phyloP scores from a whole-genome alignment of 2,888 invertebrate genomes.

The Panzeria rudis region DNA sequence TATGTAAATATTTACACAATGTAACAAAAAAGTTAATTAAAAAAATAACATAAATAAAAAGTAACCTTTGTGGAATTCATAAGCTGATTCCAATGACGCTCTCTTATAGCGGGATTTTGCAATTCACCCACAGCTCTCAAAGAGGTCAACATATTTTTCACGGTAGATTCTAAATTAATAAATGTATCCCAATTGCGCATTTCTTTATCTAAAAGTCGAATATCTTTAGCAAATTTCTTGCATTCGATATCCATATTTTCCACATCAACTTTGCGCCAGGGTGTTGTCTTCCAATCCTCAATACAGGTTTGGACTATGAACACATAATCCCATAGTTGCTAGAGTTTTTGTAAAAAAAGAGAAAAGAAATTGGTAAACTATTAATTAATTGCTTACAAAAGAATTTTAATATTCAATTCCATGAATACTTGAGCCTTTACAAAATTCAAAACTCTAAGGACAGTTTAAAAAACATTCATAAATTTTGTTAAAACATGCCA shows the following conservation, averaged over 20 bases:
- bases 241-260: slow-evolving; percentile 99
- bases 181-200: slow-evolving; percentile 98
- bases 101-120: slow-evolving; percentile 97
- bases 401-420: no score
- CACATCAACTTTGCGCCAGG: slow-evolving; percentile 98
- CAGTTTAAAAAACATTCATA: slow-evolving; percentile 37
- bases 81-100: slow-evolving; percentile 98
- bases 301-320: slow-evolving; percentile 95
- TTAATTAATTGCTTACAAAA: not conserved
- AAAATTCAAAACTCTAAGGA: slow-evolving; percentile 63
- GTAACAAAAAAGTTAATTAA: not conserved
- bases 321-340: slow-evolving; percentile 98
- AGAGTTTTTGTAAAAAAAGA: not conserved
- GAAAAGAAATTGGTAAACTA: not conserved
- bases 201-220: slow-evolving; percentile 95
- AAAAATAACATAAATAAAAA: slow-evolving; percentile 20
- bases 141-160: slow-evolving; percentile 98
- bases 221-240: slow-evolving; percentile 98
- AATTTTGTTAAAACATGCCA: not conserved
- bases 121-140: slow-evolving; percentile 96
- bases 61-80: slow-evolving; percentile 97
- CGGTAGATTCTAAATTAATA: slow-evolving; percentile 93
- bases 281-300: slow-evolving; percentile 98
- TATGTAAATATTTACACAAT: slow-evolving; percentile 59
- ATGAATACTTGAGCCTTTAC: slow-evolving; percentile 50